A percentile compares a stretch with the other conserved stretches of the same genome.
These are phyloP conservation scores for Dipodomys merriami DNA, from an alignment of 2,113 vertebrate species.

Conservation along the genomic window DNA sequence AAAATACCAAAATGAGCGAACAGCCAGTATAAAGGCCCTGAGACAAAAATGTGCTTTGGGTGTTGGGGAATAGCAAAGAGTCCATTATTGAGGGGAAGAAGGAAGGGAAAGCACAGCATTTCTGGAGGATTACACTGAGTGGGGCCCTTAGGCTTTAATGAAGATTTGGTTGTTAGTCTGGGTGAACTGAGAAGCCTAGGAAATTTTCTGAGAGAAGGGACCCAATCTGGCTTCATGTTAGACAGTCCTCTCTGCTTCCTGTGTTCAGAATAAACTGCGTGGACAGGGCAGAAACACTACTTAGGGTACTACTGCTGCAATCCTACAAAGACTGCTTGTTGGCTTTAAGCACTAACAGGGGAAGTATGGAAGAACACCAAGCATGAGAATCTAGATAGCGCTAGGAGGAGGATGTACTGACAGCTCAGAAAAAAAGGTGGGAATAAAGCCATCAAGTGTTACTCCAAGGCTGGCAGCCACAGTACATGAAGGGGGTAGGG, in stretches of 20 bases:
- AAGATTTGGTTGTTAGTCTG: background rate
- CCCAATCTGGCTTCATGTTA: background rate
- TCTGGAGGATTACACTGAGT: rapidly evolving
- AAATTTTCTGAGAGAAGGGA: background rate
- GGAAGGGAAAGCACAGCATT: background rate
- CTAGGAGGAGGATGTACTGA: background rate
- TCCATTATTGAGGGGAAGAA: background rate
- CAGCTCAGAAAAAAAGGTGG: background rate
- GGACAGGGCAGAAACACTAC: background rate
- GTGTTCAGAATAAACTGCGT: slow-evolving; percentile 9
- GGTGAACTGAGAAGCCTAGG: background rate
- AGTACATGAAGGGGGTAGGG: background rate
- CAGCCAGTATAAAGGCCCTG: background rate
- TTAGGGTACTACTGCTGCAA: background rate
- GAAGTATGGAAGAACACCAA: background rate
- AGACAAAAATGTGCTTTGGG: background rate
- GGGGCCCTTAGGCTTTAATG: background rate
- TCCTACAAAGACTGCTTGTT: background rate
- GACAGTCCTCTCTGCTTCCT: background rate
- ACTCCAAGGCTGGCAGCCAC: background rate
- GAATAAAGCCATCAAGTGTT: background rate
- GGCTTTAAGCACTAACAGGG: background rate
- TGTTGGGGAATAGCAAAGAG: background rate
- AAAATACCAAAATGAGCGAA: background rate
- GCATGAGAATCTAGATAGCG: background rate